These are phyloP conservation scores for Drosophila atripex DNA, from an alignment of 2,888 invertebrate species.

Conservation along the genomic window DNA sequence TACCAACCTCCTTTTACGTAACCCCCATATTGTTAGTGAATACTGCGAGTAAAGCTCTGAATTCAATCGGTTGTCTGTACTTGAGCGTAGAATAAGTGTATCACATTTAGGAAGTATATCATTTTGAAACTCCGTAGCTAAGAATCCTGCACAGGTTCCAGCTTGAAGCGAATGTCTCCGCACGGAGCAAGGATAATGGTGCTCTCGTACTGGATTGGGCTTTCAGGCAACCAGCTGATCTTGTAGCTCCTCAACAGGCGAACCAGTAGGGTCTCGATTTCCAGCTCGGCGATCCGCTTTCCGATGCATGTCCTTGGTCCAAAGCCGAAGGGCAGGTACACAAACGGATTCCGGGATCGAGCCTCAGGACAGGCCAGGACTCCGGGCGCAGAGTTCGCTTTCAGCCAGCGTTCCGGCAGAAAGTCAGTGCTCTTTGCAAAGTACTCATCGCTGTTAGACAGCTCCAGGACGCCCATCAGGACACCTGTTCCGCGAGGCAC, in stretches of 20 bases:
- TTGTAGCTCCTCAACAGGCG: conserved; percentile 81
- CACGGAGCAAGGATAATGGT: conserved; percentile 79
- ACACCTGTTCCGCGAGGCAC: conserved; percentile 89
- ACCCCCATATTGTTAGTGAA: conserved; percentile 50
- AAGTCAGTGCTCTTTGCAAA: conserved; percentile 87
- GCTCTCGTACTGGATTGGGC: conserved; percentile 72
- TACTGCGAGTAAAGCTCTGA: conserved; percentile 53
- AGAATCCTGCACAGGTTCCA: conserved; percentile 62
- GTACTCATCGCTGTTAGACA: conserved; percentile 86
- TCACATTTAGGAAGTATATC: conserved; percentile 11
- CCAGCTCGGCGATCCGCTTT: conserved; percentile 89
- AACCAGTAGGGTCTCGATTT: conserved; percentile 86
- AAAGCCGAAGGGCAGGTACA: conserved; percentile 88
- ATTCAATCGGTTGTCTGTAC: conserved; percentile 23
- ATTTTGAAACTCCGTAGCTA: neutral
- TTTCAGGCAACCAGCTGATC: conserved; percentile 69
- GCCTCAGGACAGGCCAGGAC: conserved; percentile 61
- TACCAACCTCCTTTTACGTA: conserved; percentile 40
- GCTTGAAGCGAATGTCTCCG: conserved; percentile 82
- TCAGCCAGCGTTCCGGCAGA: conserved; percentile 91
- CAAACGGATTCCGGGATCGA: conserved; percentile 74
- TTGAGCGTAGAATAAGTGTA: conserved; percentile 11
- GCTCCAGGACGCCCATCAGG: conserved; percentile 89
- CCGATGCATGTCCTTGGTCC: conserved; percentile 90
- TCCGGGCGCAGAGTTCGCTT: conserved; percentile 51